Evolutionary conservation across 1,140 invertebrate genomes (phyloP).

Genomic region (Microplitis mediator): DNA sequence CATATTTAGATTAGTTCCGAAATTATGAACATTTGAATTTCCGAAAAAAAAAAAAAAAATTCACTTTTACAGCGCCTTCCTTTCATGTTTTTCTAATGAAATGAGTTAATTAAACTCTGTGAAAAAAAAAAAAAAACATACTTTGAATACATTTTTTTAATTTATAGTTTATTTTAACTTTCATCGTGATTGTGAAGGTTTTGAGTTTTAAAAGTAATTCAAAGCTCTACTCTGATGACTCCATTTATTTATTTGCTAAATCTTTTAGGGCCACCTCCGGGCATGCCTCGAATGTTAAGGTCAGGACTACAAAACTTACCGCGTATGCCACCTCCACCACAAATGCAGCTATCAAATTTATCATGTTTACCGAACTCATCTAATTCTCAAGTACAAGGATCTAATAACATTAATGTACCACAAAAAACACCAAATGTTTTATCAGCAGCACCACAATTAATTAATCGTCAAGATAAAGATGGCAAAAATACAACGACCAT

Average conservation of each 20-base stretch:
- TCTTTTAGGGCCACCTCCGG: slow-evolving; percentile 60
- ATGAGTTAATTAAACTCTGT: too few relatives aligned
- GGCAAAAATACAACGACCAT: slow-evolving; percentile 81
- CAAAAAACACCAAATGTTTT: slow-evolving; percentile 74
- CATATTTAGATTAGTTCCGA: too few relatives aligned
- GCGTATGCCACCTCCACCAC: slow-evolving; percentile 65
- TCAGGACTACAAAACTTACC: slow-evolving; percentile 62
- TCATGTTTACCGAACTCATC: slow-evolving; percentile 40
- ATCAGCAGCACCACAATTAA: slow-evolving; percentile 81
- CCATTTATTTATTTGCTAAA: not conserved
- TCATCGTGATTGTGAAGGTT: too few relatives aligned
- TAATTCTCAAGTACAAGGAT: slow-evolving; percentile 50
- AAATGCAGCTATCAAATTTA: slow-evolving; percentile 54
- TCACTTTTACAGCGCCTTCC: too few relatives aligned
- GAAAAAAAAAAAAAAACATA: too few relatives aligned
- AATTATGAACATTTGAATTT: too few relatives aligned
- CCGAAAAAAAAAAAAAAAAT: too few relatives aligned
- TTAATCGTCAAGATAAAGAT: slow-evolving; percentile 68
- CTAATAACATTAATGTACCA: slow-evolving; percentile 45
- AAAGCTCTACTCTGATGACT: too few relatives aligned
- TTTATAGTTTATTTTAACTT: too few relatives aligned
- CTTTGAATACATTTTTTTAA: too few relatives aligned
- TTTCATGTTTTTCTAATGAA: too few relatives aligned
- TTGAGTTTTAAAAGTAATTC: too few relatives aligned
- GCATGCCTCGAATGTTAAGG: slow-evolving; percentile 66